These are phyloP conservation scores for Amphiduros pacificus DNA, from an alignment of 2,888 invertebrate species.

Conservation along the genomic window DNA sequence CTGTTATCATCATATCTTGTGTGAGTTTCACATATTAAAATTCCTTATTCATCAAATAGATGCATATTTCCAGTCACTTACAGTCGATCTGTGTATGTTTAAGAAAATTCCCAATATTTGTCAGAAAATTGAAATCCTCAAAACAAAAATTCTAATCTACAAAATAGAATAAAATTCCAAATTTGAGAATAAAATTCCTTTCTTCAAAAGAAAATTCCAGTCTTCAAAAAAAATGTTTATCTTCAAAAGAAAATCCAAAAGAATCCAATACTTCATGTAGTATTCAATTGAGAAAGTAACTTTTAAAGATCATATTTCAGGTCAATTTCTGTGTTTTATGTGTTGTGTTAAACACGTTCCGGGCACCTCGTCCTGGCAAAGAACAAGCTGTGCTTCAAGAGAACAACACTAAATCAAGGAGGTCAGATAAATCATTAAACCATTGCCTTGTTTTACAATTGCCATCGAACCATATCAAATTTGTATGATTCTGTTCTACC, in stretches of 20 bases:
- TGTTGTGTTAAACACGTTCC: conserved; percentile 30
- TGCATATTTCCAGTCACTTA: too few relatives aligned
- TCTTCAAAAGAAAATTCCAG: too few relatives aligned
- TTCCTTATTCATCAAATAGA: not conserved
- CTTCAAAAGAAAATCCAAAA: too few relatives aligned
- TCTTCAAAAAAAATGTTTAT: too few relatives aligned
- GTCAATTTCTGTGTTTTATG: conserved; percentile 37
- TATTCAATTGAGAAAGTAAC: not conserved
- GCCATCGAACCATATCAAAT: not conserved
- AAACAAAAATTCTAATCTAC: too few relatives aligned
- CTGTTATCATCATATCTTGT: conserved; percentile 37
- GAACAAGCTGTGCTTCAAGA: not conserved
- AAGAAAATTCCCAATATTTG: too few relatives aligned
- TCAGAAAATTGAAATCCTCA: too few relatives aligned
- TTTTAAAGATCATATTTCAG: conserved; percentile 27
- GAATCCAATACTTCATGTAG: not conserved
- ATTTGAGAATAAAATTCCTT: too few relatives aligned
- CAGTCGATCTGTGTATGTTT: too few relatives aligned
- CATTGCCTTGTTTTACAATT: not conserved
- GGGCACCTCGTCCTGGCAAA: conserved; percentile 1
- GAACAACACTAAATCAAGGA: conserved; percentile 3
- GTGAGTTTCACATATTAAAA: conserved; percentile 31
- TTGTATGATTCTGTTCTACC: not conserved
- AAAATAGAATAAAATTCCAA: too few relatives aligned
- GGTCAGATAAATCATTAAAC: conserved; percentile 2